phyloP scores from a whole-genome alignment of 2,797 vertebrate species.

The Syndactyla subalaris region DNA sequence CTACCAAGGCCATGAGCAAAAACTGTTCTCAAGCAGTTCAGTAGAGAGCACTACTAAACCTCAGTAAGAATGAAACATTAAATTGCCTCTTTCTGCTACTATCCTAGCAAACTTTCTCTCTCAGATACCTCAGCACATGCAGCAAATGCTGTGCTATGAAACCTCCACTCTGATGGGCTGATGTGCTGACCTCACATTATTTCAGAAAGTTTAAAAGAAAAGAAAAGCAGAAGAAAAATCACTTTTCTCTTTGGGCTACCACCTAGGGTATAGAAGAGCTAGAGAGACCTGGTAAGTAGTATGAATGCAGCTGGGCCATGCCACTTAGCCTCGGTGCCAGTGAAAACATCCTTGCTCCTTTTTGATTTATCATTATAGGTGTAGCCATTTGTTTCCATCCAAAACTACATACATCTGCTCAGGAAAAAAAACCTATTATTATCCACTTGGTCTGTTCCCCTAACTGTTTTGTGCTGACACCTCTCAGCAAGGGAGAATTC shows the following conservation, averaged over 20 bases:
- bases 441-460: neutral
- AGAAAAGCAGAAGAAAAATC: rapidly evolving
- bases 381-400: neutral
- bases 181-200: neutral
- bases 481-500: neutral
- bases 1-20: neutral
- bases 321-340: neutral
- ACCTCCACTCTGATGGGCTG: neutral
- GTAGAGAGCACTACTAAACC: neutral
- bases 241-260: neutral
- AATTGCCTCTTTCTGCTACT: neutral
- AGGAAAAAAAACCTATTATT: neutral
- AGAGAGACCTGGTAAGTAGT: neutral
- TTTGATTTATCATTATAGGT: neutral
- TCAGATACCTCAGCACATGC: neutral
- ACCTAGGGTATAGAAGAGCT: neutral
- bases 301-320: neutral
- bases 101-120: neutral
- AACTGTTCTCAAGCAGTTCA: neutral
- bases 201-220: neutral
- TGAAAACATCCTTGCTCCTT: neutral
- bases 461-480: neutral
- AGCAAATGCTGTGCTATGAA: neutral
- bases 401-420: neutral
- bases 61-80: neutral